Conservation (phyloP, 2,888 invertebrate genomes). For the Lasiommata megera region DNA sequence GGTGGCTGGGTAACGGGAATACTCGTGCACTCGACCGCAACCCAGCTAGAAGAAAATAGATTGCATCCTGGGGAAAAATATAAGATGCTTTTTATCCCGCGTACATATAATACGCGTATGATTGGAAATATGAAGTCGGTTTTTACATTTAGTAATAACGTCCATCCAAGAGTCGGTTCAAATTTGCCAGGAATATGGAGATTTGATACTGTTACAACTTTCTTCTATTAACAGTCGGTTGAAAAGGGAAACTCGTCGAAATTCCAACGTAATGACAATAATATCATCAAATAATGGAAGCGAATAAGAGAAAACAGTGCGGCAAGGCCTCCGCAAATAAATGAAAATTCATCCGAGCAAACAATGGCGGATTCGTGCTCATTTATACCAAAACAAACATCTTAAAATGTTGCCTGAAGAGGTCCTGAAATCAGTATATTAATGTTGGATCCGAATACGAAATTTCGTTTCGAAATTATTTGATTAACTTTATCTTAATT, state of each 20-base stretch:
- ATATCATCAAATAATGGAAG: slow-evolving; percentile 46
- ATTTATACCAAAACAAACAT: slow-evolving; percentile 52
- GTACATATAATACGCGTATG: no score
- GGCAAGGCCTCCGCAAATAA: slow-evolving; percentile 48
- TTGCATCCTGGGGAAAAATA: no score
- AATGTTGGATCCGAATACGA: slow-evolving; percentile 24
- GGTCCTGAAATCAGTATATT: slow-evolving; percentile 31
- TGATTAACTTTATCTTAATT: background rate
- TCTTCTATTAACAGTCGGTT: no score
- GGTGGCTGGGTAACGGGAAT: no score
- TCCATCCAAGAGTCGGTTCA: no score
- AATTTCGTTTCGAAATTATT: slow-evolving; percentile 11
- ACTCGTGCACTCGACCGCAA: no score
- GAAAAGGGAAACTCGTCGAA: slow-evolving; percentile 37
- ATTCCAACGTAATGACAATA: slow-evolving; percentile 45
- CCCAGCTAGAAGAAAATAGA: no score
- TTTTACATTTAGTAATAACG: no score
- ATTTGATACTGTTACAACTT: no score
- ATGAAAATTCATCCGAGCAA: slow-evolving; percentile 57
- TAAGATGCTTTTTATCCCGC: no score
- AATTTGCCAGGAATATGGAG: no score
- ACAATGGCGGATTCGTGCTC: slow-evolving; percentile 48
- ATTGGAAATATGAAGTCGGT: no score
- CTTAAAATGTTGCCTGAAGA: slow-evolving; percentile 41
- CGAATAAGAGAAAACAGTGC: slow-evolving; percentile 39